These are phyloP conservation scores for Halisarca cf. caerulea DNA, from an alignment of 37 sponge, comb jelly and placozoan species.

Conservation along the genomic window DNA sequence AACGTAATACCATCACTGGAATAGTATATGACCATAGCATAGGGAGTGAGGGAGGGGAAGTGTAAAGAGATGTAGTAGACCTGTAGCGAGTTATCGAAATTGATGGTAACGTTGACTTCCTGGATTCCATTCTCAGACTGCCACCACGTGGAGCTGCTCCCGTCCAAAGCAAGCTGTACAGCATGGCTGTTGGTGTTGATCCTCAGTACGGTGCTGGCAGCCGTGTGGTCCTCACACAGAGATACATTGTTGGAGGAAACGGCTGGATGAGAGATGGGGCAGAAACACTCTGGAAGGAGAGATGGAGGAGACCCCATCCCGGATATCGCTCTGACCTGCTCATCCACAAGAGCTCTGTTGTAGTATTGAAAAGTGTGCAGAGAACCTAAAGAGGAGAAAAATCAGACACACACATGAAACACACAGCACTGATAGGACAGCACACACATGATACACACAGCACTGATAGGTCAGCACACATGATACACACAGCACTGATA, in stretches of 20 bases:
- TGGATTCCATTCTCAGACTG: constrained; percentile 46
- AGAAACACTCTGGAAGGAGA: constrained; percentile 58
- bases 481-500: too few species aligned
- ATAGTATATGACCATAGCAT: constrained; percentile 56
- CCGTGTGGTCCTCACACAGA: constrained; percentile 28
- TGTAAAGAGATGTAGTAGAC: constrained; percentile 45
- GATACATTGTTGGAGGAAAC: background rate
- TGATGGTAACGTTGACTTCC: constrained; percentile 63
- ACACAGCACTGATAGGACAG: too few species aligned
- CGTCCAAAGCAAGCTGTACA: constrained; percentile 49
- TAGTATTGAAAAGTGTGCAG: constrained; percentile 60
- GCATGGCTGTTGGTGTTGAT: constrained; percentile 48
- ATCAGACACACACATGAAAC: too few species aligned
- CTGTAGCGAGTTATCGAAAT: constrained; percentile 49
- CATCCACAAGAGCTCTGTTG: constrained; percentile 43
- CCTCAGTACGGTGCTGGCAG: constrained; percentile 26
- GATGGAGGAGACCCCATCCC: constrained; percentile 12
- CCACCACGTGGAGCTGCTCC: constrained; percentile 64
- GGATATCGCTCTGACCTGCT: constrained; percentile 42
- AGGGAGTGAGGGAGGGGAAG: constrained; percentile 57
- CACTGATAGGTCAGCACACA: too few species aligned
- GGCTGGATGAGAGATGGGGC: constrained; percentile 63
- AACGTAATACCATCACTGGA: constrained; percentile 66
- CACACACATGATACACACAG: too few species aligned
- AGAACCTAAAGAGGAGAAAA: constrained; percentile 34